phyloP scores from a whole-genome alignment of 2,797 vertebrate species.

The Phyllotis vaccarum region DNA sequence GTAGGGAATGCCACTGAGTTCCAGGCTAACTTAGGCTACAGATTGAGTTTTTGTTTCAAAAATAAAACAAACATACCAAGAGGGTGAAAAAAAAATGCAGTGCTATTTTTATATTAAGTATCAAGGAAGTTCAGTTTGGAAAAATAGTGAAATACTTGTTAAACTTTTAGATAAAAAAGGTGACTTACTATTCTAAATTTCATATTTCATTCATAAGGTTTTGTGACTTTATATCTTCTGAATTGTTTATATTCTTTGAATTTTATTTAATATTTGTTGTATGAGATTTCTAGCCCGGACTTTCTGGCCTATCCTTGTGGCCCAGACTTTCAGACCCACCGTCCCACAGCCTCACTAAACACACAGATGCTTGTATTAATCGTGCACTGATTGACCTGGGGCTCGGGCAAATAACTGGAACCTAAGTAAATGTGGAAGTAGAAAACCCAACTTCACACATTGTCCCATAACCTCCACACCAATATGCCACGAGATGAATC shows the following conservation, averaged over 20 bases:
- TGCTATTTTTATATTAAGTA: background rate
- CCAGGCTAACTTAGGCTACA: background rate
- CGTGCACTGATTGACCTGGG: no score
- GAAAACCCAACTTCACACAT: background rate
- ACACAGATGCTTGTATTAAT: no score
- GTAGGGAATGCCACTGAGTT: background rate
- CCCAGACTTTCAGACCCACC: no score
- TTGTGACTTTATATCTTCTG: background rate
- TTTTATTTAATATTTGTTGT: background rate
- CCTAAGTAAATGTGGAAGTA: background rate
- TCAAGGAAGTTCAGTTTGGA: slow-evolving; percentile 12
- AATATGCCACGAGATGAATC: no score
- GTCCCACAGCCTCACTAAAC: no score
- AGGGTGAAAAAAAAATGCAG: background rate
- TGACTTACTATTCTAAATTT: slow-evolving; percentile 43
- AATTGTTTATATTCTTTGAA: background rate
- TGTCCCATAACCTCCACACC: no score
- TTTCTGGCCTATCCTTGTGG: no score
- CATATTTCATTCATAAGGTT: background rate
- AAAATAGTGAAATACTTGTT: slow-evolving; percentile 58
- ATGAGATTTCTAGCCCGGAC: no score
- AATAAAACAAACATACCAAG: background rate
- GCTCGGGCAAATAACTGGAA: no score
- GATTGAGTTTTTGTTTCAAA: background rate
- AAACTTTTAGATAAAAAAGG: slow-evolving; percentile 29